Evolutionary conservation across 2,888 invertebrate genomes (phyloP), one percentile per base, ranked within the genome.

Genomic region (Drosophila birchii): DNA sequence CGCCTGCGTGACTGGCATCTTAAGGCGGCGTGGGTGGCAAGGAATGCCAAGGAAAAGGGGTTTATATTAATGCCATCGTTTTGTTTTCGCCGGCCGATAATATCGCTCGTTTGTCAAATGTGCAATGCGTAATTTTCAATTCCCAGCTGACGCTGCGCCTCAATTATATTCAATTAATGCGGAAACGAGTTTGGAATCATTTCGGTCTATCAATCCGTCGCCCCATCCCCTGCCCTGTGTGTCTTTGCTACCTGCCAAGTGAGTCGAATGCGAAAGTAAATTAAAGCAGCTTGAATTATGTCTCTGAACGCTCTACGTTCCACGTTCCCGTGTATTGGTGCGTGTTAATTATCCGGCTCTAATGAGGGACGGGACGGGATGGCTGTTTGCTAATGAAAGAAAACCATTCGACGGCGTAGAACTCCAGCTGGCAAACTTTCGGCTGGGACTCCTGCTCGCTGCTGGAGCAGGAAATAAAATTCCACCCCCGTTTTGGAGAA

Each of bases 111-210:
- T 68, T 71, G 58, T 56, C 63, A 69, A 63, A 66, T 34, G 67
- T 69, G 78, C 82, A 80, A 82, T 84, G 75, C 73, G 78, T 60
- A 80, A 84, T 81, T 68, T 74, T 64, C 59, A 63, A 70, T 44
- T 55, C 49, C 49, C 39, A 36, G 41, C 70, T 26, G 39, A 49
- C 29, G 56, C 26, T n/a, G 51, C 18, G 39, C 51, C 20, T 47
- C 70, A 76, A 82, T 84, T 80, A 82, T 76, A 80, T 85, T 85
- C 79, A 82, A 79, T 82, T 87, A 79, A 80, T 69, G 74, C 69
- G 61, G 57, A 61, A 73, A 58, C 69, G 67, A 76, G 75, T 71
- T 73, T 57, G 58, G 76, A 80, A 81, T 81, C 77, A 69, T 77
- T 81, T 71, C 51, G 59, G 62, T 39, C 74, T 69, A 74, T 75